Percentiles rank a stretch among this genome's conserved stretches.
Conservation (phyloP, 2,113 vertebrate genomes). For the Pterocles burchelli region DNA sequence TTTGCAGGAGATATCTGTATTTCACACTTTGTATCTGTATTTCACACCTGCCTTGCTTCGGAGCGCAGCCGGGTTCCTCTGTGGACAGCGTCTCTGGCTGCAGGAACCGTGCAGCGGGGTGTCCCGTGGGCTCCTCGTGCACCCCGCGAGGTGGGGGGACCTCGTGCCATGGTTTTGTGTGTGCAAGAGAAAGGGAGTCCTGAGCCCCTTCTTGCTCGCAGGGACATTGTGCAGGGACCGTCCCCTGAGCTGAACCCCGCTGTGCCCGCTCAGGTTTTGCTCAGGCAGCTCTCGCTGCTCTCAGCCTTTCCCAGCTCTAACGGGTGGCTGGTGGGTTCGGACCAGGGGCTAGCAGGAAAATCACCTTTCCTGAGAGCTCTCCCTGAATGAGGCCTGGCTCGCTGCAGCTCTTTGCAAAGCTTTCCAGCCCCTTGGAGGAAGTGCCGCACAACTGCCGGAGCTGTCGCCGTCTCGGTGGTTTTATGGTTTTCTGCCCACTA, state of each 20-base stretch:
- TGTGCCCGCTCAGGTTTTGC: background rate
- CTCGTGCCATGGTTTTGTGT: accelerated
- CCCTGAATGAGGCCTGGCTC: background rate
- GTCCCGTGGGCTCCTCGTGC: background rate
- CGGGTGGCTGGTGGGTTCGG: background rate
- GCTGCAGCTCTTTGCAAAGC: background rate
- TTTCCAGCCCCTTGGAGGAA: background rate
- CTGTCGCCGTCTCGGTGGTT: accelerated
- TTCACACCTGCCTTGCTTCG: background rate
- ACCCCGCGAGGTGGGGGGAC: too few relatives aligned
- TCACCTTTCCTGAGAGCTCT: background rate
- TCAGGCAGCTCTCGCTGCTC: background rate
- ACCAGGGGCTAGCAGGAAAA: background rate
- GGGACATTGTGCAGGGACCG: background rate
- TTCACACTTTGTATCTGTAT: background rate
- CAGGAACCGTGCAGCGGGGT: background rate
- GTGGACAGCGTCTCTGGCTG: background rate
- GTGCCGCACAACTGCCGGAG: background rate
- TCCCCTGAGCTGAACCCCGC: background rate
- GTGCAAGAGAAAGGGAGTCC: background rate
- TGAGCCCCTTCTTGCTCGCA: background rate
- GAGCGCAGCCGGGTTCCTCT: background rate
- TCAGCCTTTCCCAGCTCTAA: background rate
- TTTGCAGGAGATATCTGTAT: background rate
- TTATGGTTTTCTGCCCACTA: background rate